phyloP scores from a whole-genome alignment of 2,113 vertebrate genomes.

The Anseranas semipalmata region DNA sequence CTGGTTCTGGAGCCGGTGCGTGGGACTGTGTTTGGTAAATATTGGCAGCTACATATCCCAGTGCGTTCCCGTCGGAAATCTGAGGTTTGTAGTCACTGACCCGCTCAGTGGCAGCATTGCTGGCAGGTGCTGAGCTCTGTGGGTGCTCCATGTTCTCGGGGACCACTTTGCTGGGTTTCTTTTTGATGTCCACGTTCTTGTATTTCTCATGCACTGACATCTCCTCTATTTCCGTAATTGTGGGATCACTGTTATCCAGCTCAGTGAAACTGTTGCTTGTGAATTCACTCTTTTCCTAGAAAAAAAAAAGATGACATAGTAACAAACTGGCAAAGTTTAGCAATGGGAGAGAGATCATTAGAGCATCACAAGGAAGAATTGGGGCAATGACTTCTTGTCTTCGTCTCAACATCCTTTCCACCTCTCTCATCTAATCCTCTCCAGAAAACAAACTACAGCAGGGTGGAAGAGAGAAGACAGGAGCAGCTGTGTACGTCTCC shows the following conservation, averaged over 20 bases:
- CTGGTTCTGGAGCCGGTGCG: rapidly evolving
- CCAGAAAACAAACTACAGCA: rapidly evolving
- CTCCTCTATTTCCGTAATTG: constrained; percentile 66
- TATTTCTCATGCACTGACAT: background rate
- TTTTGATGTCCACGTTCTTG: background rate
- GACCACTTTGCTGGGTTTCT: background rate
- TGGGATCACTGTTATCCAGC: constrained; percentile 41
- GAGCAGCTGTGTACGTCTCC: background rate
- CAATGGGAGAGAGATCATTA: rapidly evolving
- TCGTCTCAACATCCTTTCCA: background rate
- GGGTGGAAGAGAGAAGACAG: background rate
- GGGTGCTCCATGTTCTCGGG: rapidly evolving
- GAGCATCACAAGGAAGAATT: background rate
- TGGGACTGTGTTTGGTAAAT: background rate
- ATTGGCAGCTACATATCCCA: background rate
- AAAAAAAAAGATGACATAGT: background rate
- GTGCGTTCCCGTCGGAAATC: background rate
- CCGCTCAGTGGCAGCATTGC: rapidly evolving
- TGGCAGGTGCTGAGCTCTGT: rapidly evolving
- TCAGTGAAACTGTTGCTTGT: background rate
- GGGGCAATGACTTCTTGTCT: background rate
- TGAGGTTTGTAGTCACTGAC: constrained; percentile 76
- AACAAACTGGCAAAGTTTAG: background rate
- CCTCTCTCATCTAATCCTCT: background rate
- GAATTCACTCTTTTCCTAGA: constrained; percentile 54